Base-by-base conservation (phyloP, 2,797 vertebrate species). In the Phrynocephalus guinanensis region DNA sequence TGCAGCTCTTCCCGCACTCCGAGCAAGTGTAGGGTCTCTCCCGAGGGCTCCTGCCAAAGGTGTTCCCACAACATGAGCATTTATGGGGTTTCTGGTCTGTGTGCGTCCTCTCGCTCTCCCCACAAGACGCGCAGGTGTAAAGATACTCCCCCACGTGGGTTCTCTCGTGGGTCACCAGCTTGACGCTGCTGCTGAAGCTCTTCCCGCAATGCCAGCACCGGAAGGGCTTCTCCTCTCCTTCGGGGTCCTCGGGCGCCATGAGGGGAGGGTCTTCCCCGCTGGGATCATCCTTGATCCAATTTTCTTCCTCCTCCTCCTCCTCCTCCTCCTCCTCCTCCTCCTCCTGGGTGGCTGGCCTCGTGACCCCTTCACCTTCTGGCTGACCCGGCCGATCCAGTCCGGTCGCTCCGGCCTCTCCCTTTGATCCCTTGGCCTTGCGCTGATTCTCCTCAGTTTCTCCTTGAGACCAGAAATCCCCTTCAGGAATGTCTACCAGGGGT, bases 131-230 rank as follows among this genome's bases (percentile, higher is more conserved):
- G n/a, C 87, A 88, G 20, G 60, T 79, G 60, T 79, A 86, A 7
- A 86, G 66, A 67, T 84, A 80, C 68, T 88, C 87, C 1, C 82
- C 77, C 2, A 80, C 82, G 3, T 88, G 87, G 24, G 44, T 77
- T 28, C 66, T 79, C 50, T 83, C 79, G 0, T 91, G 90, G 3
- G 38, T 56, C 76, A 79, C 0, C 30, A 90, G 83, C 1, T 76
- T 50, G 1, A 67, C 13, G 9, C 60, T 70, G 68, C 77, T 77
- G 60, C 16, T 16, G 24, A 85, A 90, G 20, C n/a, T 71, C 7
- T 82, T 15, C 0, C 52, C 24, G 18, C 89, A 90, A 7, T 87
- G 82, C 79, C 84, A 88, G 26, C 89, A 90, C 9, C 30, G 82
- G 44, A 86, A 81, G 0, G 20, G 68, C n/a, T 63, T 79, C 38